These are phyloP conservation scores for Oryctes rhinoceros DNA, from an alignment of 1,140 invertebrate species.

Conservation along the genomic window DNA sequence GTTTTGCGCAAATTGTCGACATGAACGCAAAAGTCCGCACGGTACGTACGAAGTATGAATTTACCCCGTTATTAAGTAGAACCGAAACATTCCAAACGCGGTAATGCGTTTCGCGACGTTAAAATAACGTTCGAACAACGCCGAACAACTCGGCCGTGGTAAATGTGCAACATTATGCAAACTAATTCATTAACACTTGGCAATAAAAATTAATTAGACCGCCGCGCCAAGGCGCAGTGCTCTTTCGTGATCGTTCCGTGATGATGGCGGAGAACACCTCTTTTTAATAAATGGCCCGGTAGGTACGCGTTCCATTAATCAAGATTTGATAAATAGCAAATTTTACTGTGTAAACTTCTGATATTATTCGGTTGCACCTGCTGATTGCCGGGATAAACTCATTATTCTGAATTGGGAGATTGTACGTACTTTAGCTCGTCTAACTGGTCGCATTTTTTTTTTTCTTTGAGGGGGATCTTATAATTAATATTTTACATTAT, in stretches of 20 bases:
- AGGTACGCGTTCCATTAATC: not conserved
- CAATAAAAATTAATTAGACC: constrained; percentile 22
- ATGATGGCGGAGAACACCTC: not conserved
- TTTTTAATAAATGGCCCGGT: constrained; percentile 1
- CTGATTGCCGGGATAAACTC: not conserved
- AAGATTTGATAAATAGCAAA: not conserved
- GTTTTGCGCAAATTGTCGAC: constrained; percentile 17
- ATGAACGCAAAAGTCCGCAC: not conserved
- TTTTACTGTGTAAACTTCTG: constrained; percentile 2
- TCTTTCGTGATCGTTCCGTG: not conserved
- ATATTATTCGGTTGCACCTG: not conserved
- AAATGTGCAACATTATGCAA: constrained; percentile 18
- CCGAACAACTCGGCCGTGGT: not conserved
- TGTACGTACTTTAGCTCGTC: no score
- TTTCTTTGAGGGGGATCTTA: no score
- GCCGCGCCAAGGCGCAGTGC: not conserved
- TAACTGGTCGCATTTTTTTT: no score
- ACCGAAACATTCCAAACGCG: constrained; percentile 11
- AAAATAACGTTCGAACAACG: constrained; percentile 9
- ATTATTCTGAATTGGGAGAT: not conserved
- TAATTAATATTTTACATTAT: no score
- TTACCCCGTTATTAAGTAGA: constrained; percentile 7
- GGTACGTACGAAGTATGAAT: not conserved
- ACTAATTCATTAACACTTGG: constrained; percentile 18
- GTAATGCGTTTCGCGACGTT: constrained; percentile 4